Evolutionary conservation across 1,140 invertebrate genomes (phyloP).

Genomic region (Conus ventricosus): DNA sequence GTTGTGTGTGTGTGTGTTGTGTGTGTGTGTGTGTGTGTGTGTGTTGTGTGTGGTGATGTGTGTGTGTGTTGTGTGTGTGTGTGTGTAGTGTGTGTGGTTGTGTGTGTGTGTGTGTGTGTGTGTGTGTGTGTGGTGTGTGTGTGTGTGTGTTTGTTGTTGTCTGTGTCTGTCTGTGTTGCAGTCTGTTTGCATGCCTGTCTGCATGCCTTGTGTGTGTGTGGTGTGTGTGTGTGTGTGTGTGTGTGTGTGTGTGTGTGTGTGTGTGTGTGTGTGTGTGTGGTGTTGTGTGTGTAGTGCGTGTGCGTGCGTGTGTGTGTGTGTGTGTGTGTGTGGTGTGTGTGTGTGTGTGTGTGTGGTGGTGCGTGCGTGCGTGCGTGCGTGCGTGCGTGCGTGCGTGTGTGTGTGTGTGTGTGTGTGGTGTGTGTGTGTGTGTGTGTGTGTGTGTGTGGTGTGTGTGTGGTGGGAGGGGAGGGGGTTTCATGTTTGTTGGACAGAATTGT

Average conservation of each 20-base stretch:
- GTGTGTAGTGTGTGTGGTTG: background rate
- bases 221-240: background rate
- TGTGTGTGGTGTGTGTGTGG: background rate
- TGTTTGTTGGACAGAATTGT: too few species aligned
- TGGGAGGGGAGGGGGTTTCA: too few species aligned
- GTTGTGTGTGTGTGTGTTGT: background rate
- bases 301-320: background rate
- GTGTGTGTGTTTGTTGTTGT: background rate
- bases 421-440: background rate
- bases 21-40: background rate
- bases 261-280: constrained; percentile 4
- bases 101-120: background rate
- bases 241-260: background rate
- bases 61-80: background rate
- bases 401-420: background rate
- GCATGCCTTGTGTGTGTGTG: background rate
- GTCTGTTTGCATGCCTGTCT: too few species aligned
- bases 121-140: background rate
- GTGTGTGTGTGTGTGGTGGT: background rate
- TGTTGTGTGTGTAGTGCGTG: too few species aligned
- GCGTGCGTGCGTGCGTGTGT: background rate
- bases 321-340: background rate
- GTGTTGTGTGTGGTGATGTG: too few species aligned
- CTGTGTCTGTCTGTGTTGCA: too few species aligned
- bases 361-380: constrained; percentile 11